Percentiles rank a stretch among this genome's conserved stretches.
Conservation (phyloP, 1,140 invertebrate genomes). For the Magallana ariakensis region DNA sequence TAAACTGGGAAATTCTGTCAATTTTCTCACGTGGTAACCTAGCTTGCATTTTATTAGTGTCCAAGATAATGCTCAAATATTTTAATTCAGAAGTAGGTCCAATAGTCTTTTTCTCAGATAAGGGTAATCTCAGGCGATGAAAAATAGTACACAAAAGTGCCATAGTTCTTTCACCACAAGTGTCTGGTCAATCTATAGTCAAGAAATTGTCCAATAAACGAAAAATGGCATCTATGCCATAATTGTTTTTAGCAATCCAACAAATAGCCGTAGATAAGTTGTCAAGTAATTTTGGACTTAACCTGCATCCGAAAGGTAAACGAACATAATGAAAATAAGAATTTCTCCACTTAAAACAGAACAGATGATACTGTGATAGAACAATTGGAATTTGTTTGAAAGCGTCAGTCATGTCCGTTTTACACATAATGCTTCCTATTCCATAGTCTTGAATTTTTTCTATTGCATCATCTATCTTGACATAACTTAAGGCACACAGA, state of each 20-base stretch:
- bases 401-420: slow-evolving; percentile 48
- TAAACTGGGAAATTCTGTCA: not conserved
- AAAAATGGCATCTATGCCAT: slow-evolving; percentile 25
- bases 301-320: slow-evolving; percentile 43
- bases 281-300: slow-evolving; percentile 47
- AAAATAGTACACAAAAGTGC: slow-evolving; percentile 7
- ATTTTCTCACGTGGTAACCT: not conserved
- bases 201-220: slow-evolving; percentile 49
- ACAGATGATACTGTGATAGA: slow-evolving; percentile 40
- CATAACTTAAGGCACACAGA: slow-evolving; percentile 42
- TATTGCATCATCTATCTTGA: slow-evolving; percentile 56
- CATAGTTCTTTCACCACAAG: slow-evolving; percentile 10
- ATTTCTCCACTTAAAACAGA: slow-evolving; percentile 47
- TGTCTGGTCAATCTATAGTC: not conserved
- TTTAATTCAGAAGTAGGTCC: slow-evolving; percentile 17
- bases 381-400: slow-evolving; percentile 50
- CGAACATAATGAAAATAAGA: slow-evolving; percentile 41
- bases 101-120: not conserved
- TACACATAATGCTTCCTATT: slow-evolving; percentile 21
- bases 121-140: not conserved
- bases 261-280: slow-evolving; percentile 26
- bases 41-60: not conserved
- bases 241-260: slow-evolving; percentile 44
- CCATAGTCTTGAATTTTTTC: slow-evolving; percentile 43
- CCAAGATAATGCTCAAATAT: slow-evolving; percentile 27